phyloP scores from a whole-genome alignment of 2,888 invertebrate genomes.

The Papilio protenor region DNA sequence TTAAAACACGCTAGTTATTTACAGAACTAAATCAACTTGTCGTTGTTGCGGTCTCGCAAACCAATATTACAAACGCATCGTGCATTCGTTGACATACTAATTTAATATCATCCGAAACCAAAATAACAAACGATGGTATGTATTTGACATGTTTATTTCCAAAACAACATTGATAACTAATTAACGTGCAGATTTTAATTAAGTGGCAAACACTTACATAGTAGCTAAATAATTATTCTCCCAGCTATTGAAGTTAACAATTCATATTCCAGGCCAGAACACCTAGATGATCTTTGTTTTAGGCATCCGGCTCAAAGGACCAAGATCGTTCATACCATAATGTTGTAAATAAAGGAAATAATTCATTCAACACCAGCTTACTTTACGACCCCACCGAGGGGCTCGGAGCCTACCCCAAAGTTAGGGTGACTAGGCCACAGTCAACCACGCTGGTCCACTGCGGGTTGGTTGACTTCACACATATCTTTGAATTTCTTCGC shows the following conservation, averaged over 20 bases:
- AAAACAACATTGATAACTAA: neutral
- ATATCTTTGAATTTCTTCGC: no score
- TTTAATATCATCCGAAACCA: constrained; percentile 4
- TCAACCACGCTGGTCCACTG: no score
- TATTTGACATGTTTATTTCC: neutral
- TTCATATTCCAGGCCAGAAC: neutral
- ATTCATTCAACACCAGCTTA: no score
- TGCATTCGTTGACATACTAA: constrained; percentile 11
- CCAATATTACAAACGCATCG: constrained; percentile 12
- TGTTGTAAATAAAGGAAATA: no score
- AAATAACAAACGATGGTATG: neutral
- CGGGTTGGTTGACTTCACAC: no score
- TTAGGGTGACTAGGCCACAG: no score
- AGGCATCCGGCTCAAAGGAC: neutral
- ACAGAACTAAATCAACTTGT: constrained; percentile 1
- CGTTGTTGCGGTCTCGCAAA: constrained; percentile 9
- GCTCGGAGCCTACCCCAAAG: no score
- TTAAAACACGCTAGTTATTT: constrained; percentile 3
- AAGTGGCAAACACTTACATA: no score
- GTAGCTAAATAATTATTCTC: no score
- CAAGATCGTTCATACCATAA: neutral
- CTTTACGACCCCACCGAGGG: no score
- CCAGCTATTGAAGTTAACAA: no score
- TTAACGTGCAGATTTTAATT: no score
- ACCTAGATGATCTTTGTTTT: neutral